phyloP scores from a whole-genome alignment of 1,140 invertebrate genomes.

The Drosophila bocki region DNA sequence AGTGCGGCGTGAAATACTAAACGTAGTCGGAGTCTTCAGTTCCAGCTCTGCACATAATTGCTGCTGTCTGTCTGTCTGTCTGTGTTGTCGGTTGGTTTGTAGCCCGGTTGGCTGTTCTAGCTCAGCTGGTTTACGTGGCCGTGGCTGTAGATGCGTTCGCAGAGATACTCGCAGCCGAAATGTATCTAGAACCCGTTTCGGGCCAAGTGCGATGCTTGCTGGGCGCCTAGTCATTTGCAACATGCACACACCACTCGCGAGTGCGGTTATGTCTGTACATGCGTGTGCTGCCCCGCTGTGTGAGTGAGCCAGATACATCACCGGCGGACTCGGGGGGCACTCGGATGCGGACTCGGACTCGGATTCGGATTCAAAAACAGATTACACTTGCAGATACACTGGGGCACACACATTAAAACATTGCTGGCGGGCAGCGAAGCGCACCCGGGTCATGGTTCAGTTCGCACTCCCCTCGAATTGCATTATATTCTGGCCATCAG shows the following conservation, averaged over 20 bases:
- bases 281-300: constrained; percentile 27
- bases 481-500: constrained; percentile 7
- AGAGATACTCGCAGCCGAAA: constrained; percentile 53
- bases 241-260: constrained; percentile 73
- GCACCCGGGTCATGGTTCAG: constrained; percentile 67
- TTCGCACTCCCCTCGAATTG: constrained; percentile 18
- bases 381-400: constrained; percentile 76
- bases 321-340: constrained; percentile 2
- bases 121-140: constrained; percentile 66
- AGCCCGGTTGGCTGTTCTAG: constrained; percentile 60
- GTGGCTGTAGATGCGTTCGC: constrained; percentile 60
- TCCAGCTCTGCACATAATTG: constrained; percentile 55
- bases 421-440: constrained; percentile 73
- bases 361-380: constrained; percentile 27
- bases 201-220: constrained; percentile 42
- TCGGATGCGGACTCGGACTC: constrained; percentile 10
- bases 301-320: constrained; percentile 44
- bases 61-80: constrained; percentile 20
- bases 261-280: constrained; percentile 29
- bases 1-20: constrained; percentile 60
- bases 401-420: constrained; percentile 52
- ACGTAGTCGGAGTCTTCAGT: constrained; percentile 42
- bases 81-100: background rate
- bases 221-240: constrained; percentile 78
- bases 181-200: constrained; percentile 77